Evolutionary conservation across 2,888 invertebrate genomes (phyloP).

Genomic region (Hymenopus coronatus): DNA sequence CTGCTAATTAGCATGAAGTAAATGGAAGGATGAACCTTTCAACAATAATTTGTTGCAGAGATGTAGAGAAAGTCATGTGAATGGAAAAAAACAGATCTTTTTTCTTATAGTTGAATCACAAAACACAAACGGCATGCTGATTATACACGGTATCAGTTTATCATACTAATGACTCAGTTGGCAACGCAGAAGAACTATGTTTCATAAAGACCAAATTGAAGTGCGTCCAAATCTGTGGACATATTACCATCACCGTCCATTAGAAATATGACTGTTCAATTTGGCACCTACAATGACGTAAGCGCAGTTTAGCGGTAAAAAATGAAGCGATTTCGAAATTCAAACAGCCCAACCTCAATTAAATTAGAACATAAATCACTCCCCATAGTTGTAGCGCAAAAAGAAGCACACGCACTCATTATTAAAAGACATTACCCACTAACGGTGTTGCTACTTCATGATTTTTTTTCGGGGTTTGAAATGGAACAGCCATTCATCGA

Average conservation of each 20-base stretch:
- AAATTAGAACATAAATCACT: background rate
- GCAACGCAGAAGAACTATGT: background rate
- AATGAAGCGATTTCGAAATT: background rate
- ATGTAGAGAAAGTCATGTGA: too few species aligned
- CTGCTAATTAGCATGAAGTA: too few species aligned
- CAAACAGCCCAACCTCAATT: background rate
- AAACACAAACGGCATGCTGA: too few species aligned
- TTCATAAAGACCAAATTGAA: background rate
- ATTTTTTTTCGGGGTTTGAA: too few species aligned
- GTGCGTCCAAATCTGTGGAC: background rate
- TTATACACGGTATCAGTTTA: background rate
- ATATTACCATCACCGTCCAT: background rate
- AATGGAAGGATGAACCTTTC: too few species aligned
- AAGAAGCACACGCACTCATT: too few species aligned
- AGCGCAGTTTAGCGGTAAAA: background rate
- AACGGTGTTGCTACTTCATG: too few species aligned
- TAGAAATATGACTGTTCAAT: background rate
- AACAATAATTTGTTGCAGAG: too few species aligned
- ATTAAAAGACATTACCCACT: too few species aligned
- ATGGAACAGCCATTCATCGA: too few species aligned
- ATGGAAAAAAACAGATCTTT: too few species aligned
- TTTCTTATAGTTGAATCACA: too few species aligned
- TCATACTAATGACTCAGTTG: background rate
- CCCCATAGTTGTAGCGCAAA: background rate
- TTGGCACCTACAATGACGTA: background rate